Conservation (phyloP, 2,888 invertebrate species). For the Iphiclides podalirius region DNA sequence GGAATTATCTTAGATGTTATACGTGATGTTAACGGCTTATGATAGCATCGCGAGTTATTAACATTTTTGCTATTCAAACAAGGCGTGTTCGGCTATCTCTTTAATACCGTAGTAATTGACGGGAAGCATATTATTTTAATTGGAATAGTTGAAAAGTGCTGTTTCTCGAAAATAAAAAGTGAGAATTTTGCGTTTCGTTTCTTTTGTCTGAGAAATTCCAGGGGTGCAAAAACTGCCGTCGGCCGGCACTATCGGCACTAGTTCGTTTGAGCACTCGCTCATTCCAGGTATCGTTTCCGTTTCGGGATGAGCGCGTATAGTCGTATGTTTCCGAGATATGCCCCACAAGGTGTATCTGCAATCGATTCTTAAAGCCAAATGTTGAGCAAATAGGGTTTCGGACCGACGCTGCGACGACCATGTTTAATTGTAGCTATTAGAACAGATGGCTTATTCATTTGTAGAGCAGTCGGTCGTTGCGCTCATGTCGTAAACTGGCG, state of each 20-base stretch:
- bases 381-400: conserved; percentile 51
- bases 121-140: conserved; percentile 10
- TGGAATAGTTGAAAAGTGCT: not conserved
- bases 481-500: conserved; percentile 77
- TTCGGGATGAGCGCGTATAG: not conserved
- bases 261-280: not conserved
- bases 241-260: not conserved
- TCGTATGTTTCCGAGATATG: conserved; percentile 8
- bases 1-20: conserved; percentile 51
- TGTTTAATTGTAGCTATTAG: conserved; percentile 79
- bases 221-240: not conserved
- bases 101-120: conserved; percentile 16
- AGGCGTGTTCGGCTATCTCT: conserved; percentile 14
- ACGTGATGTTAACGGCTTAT: conserved; percentile 44
- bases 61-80: conserved; percentile 24
- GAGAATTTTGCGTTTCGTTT: conserved; percentile 2
- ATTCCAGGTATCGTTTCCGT: conserved; percentile 3
- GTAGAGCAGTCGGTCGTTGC: conserved; percentile 78
- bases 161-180: conserved; percentile 6
- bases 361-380: conserved; percentile 57
- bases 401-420: conserved; percentile 55
- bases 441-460: conserved; percentile 80
- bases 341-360: conserved; percentile 29
- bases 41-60: conserved; percentile 37
- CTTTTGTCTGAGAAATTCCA: conserved; percentile 2